Evolutionary conservation across 2,888 invertebrate species (phyloP), one percentile per base, ranked within the genome.

Genomic region (Drosophila dives): DNA sequence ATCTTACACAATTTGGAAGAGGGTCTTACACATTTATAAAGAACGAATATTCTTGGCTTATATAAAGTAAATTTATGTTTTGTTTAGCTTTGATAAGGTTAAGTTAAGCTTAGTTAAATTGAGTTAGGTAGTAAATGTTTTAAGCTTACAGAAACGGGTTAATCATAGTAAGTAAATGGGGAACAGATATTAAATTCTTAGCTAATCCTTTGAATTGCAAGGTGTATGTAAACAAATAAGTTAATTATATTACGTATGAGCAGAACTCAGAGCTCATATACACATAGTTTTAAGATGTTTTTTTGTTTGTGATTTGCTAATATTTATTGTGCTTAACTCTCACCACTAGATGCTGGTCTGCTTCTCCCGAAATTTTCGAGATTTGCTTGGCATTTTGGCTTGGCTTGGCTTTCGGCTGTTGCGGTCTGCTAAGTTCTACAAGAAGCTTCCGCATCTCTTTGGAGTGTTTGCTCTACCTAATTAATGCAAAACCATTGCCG

Each of bases 401-500:
- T n/a, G n/a, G n/a, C n/a, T n/a, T n/a, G n/a, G 49, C 70, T 54
- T 51, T 50, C 15, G 4, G 33, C 62, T 33, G 45, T 75, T 75
- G 75, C 80, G 80, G 76, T 80, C 69, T 67, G 56, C 56, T 33
- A 54, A 75, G 80, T 80, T 80, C 50, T 33, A 23, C 38, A 58
- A 45, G 48, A 64, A 54, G 72, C 48, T 55, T 65, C 49, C 33
- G 36, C 56, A 49, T 29, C 68, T 38, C 40, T 20, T 33, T 58
- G 15, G 20, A 64, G 61, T 81, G 67, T 67, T 77, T 72, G 68
- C 58, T 49, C 48, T 49, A 61, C 55, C 69, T 82, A 78, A 78
- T 78, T 78, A 78, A 78, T 78, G 80, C 69, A 82, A 85, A 75
- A 80, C 72, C 70, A 61, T 63, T 56, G 76, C 83, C 86, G 74